Evolutionary conservation across 2,113 vertebrate species (phyloP).

Genomic region (Tiliqua scincoides): DNA sequence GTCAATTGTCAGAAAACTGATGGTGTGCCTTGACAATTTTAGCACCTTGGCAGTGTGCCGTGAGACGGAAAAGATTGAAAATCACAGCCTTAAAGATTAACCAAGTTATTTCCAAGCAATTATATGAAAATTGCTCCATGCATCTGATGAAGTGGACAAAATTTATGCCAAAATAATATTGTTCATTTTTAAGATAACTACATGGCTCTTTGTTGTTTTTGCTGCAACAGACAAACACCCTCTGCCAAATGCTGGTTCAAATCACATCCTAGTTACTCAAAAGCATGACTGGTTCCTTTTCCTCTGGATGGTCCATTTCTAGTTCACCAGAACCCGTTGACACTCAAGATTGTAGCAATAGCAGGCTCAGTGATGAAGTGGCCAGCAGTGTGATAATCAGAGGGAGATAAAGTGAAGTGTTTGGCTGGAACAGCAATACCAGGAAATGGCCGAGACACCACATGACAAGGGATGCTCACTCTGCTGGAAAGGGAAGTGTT

Average conservation of each 20-base stretch:
- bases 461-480: constrained; percentile 50
- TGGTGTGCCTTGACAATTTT: no score
- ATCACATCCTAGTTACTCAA: neutral
- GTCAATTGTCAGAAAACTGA: no score
- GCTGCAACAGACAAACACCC: no score
- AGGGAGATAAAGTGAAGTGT: constrained; percentile 63
- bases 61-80: no score
- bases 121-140: no score
- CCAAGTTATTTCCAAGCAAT: no score
- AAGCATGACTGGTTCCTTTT: neutral
- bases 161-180: no score
- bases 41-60: no score
- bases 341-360: constrained; percentile 41
- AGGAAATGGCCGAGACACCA: constrained; percentile 66
- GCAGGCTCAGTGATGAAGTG: constrained; percentile 42
- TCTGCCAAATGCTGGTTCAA: neutral
- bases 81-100: no score
- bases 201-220: no score
- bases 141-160: no score
- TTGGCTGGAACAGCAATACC: constrained; percentile 59
- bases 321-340: constrained; percentile 43
- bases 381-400: constrained; percentile 26
- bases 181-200: no score
- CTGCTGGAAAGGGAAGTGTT: constrained; percentile 49
- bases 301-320: constrained; percentile 48